Base-by-base conservation (phyloP, 2,113 vertebrate species). In the Phasianus colchicus region DNA sequence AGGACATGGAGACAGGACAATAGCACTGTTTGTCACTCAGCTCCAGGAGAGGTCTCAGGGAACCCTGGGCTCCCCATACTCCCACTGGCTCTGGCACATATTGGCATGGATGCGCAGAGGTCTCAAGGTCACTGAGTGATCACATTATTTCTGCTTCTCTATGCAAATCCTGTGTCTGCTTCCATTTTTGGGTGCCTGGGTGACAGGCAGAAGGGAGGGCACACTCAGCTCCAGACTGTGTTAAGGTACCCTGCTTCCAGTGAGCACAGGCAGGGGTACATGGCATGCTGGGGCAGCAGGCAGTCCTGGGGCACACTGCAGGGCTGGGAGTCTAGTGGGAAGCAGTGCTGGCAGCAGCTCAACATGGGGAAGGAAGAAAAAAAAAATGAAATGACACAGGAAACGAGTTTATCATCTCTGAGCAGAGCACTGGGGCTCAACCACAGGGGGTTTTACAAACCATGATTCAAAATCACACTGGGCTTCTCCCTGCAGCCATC, bases 191-290 rank as follows among this genome's bases (percentile, higher is more conserved):
- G 48, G 27, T 10, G 6, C 0, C 10, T 3, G 3, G 2, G 45
- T 2, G 1, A 45, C 0, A 1, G 58, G 43, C 0, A 2, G 19
- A 0, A 1, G 7, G 54, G 75, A 83, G 40, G 40, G 24, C 66
- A 61, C 21, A 3, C 42, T 36, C 42, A 1, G 7, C 25, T 32
- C 20, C 0, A 1, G 29, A n/a, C 0, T 6, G 43, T 11, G 38
- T 32, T 0, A 3, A 47, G 77, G 65, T 77, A 64, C 54, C 45
- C 55, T 3, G 0, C 20, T 70, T 34, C 72, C 67, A 83, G 58
- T 0, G 1, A 65, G 13, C 0, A 0, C 0, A 9, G 70, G 40
- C 2, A 34, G n/a, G 47, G 55, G 40, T 13, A 79, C 1, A 0
- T 30, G 32, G 63, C 0, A 1, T 24, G 71, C 38, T 1, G 3